Percentiles rank a stretch among this genome's conserved stretches.
These are phyloP conservation scores for Protaetia brevitarsis DNA, from an alignment of 1,140 invertebrate genomes.

Conservation along the genomic window DNA sequence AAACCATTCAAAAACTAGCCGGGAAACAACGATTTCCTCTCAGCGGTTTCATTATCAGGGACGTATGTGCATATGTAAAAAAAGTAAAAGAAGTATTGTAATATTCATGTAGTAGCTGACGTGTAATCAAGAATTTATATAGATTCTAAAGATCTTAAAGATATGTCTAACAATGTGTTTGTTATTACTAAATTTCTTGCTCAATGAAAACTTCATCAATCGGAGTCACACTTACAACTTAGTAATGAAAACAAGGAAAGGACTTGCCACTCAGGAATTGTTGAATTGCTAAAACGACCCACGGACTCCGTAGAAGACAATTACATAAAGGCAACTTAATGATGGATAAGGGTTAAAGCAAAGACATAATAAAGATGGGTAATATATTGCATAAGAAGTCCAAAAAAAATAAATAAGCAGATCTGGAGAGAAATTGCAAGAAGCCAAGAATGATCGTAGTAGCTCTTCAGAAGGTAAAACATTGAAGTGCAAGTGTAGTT, in stretches of 20 bases:
- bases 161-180: slow-evolving; percentile 12
- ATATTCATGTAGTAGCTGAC: slow-evolving; percentile 16
- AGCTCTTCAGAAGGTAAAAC: too few relatives aligned
- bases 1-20: too few relatives aligned
- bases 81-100: too few relatives aligned
- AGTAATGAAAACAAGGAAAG: not conserved
- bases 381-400: not conserved
- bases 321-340: not conserved
- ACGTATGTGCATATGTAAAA: too few relatives aligned
- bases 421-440: too few relatives aligned
- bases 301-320: slow-evolving; percentile 2
- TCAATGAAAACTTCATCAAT: not conserved
- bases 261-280: slow-evolving; percentile 13
- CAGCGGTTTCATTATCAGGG: too few relatives aligned
- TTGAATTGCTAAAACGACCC: slow-evolving; percentile 10
- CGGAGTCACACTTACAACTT: not conserved
- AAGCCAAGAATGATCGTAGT: too few relatives aligned
- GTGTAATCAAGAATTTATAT: slow-evolving; percentile 10
- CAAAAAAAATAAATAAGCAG: too few relatives aligned
- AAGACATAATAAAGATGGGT: slow-evolving; percentile 1
- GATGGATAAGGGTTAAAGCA: not conserved
- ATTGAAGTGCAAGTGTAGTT: too few relatives aligned
- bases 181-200: not conserved
- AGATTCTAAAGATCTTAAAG: slow-evolving; percentile 4
- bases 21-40: too few relatives aligned